Evolutionary conservation across 2,888 invertebrate species (phyloP).

Genomic region (Pyrrhosoma nymphula): DNA sequence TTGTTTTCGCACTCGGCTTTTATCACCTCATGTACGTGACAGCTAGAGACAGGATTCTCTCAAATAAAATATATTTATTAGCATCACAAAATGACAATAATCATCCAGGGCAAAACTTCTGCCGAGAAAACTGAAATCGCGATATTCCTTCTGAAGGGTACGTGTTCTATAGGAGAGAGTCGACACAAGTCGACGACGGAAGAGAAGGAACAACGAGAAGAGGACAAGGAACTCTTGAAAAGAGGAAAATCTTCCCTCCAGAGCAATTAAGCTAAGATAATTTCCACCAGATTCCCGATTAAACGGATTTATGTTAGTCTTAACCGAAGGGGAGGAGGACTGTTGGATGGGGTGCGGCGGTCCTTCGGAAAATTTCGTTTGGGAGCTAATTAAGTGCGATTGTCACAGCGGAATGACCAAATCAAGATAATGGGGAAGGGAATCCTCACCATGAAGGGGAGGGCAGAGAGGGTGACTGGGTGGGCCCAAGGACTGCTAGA

Average conservation of each 20-base stretch:
- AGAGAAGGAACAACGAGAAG: background rate
- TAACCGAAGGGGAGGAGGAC: background rate
- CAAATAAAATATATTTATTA: too few species aligned
- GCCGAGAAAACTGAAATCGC: too few species aligned
- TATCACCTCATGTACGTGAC: too few species aligned
- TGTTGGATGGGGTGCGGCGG: background rate
- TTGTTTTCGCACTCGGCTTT: too few species aligned
- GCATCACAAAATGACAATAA: too few species aligned
- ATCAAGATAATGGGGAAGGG: background rate
- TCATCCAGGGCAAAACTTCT: too few species aligned
- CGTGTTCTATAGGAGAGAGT: too few species aligned
- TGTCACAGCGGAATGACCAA: background rate
- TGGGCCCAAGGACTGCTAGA: background rate
- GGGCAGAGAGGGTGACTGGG: background rate
- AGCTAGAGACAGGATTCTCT: too few species aligned
- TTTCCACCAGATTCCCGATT: conserved; percentile 13
- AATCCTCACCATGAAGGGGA: background rate
- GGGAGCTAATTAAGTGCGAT: background rate
- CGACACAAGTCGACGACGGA: background rate
- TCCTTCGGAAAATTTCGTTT: background rate
- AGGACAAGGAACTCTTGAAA: background rate
- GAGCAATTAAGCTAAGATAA: conserved; percentile 6
- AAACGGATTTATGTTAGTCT: background rate
- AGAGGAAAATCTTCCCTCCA: background rate
- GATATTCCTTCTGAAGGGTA: too few species aligned